Percentiles rank a stretch among this genome's conserved stretches.
Evolutionary conservation across 2,113 vertebrate genomes (phyloP).

Genomic region (western clawed frog (Xenopus tropicalis)): DNA sequence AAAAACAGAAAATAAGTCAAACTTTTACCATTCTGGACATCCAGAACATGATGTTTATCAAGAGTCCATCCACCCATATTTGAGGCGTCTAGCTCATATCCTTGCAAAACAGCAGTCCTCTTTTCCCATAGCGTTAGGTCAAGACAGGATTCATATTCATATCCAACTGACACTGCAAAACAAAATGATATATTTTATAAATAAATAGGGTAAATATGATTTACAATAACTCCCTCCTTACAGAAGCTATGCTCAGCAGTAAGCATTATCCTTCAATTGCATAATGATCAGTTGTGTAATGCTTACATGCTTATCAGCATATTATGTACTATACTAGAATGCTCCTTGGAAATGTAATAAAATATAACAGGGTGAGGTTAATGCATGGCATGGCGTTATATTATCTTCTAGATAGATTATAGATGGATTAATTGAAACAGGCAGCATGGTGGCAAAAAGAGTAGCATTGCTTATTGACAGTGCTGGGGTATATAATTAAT

Average conservation of each 20-base stretch:
- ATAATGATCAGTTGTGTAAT: slow-evolving; percentile 5
- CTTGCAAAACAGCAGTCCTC: slow-evolving; percentile 85
- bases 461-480: too few species aligned
- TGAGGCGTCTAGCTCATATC: slow-evolving; percentile 90
- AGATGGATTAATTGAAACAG: too few species aligned
- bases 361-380: too few species aligned
- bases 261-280: slow-evolving; percentile 11
- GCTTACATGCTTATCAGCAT: slow-evolving; percentile 8
- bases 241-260: background rate
- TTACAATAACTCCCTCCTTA: background rate
- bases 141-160: slow-evolving; percentile 94
- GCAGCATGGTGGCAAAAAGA: too few species aligned
- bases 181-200: slow-evolving; percentile 22
- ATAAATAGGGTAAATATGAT: slow-evolving; percentile 27
- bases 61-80: slow-evolving; percentile 94
- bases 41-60: slow-evolving; percentile 90
- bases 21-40: slow-evolving; percentile 89
- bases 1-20: background rate
- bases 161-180: slow-evolving; percentile 91
- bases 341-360: too few species aligned
- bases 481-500: too few species aligned
- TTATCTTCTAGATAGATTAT: too few species aligned
- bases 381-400: too few species aligned
- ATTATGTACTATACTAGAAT: too few species aligned
- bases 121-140: slow-evolving; percentile 96